phyloP scores from a whole-genome alignment of 2,113 vertebrate genomes.

The Eira barbara region DNA sequence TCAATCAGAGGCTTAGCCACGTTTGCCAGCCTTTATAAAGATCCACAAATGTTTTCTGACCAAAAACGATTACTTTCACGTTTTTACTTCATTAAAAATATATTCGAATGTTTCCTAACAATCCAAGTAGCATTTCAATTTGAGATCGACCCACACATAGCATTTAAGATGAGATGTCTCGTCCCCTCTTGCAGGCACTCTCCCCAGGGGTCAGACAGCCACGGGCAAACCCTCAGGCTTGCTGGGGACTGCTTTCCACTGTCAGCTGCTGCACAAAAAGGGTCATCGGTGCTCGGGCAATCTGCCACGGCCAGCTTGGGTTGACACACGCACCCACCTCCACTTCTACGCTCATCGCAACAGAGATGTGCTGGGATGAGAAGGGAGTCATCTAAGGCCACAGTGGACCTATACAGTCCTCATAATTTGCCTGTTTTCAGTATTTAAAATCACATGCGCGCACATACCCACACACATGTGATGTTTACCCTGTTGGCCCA shows the following conservation, averaged over 20 bases:
- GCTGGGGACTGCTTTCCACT: too few relatives aligned
- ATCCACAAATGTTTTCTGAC: neutral
- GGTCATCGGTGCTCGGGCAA: accelerated
- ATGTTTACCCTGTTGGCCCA: neutral
- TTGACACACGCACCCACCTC: accelerated
- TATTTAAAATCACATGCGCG: neutral
- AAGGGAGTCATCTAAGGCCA: neutral
- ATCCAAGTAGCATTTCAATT: neutral
- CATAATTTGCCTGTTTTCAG: neutral
- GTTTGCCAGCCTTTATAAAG: neutral
- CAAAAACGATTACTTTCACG: neutral
- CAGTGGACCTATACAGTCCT: neutral
- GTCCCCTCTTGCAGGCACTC: neutral
- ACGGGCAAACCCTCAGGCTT: accelerated
- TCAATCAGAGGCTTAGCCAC: neutral
- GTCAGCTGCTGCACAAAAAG: neutral
- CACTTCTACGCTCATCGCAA: neutral
- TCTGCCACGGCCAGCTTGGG: neutral
- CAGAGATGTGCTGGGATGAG: neutral
- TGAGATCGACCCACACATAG: neutral
- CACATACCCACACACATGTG: neutral
- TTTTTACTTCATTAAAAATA: neutral
- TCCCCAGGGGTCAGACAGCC: neutral
- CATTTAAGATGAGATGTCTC: neutral
- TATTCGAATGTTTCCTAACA: neutral